Percentiles rank a stretch among this genome's conserved stretches.
Evolutionary conservation across 2,113 vertebrate genomes (phyloP).

Genomic region (Rhizomys pruinosus): DNA sequence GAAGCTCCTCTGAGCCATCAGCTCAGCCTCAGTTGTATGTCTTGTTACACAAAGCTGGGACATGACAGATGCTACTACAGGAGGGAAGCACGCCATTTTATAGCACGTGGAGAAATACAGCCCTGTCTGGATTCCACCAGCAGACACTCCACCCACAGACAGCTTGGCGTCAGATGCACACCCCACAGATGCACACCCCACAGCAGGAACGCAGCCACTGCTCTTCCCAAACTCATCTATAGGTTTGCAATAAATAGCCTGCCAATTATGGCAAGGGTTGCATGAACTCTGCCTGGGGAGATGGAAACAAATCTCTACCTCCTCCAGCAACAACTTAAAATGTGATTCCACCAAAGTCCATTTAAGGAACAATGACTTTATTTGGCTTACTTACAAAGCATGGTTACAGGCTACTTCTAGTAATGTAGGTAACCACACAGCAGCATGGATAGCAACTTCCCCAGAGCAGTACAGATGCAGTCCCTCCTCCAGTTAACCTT

Average conservation of each 20-base stretch:
- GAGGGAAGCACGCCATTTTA: neutral
- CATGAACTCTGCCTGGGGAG: neutral
- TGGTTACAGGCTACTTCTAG: neutral
- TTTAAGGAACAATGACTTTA: neutral
- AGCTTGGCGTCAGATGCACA: neutral
- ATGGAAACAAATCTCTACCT: neutral
- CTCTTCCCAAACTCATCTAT: neutral
- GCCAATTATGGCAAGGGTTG: neutral
- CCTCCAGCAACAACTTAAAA: neutral
- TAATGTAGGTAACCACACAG: neutral
- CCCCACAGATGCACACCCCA: too few species aligned
- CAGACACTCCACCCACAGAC: too few species aligned
- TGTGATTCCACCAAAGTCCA: neutral
- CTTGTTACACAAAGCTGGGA: neutral
- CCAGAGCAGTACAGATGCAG: neutral
- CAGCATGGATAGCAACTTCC: neutral
- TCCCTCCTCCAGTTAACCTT: too few species aligned
- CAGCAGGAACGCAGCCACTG: neutral
- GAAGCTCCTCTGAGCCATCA: neutral
- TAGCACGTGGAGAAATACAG: neutral
- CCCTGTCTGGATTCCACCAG: neutral
- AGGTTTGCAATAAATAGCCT: neutral
- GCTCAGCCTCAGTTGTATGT: neutral
- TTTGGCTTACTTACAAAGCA: neutral
- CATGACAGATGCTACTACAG: neutral